Evolutionary conservation across 1,140 invertebrate species (phyloP).

Genomic region (Rhopalosiphum maidis): DNA sequence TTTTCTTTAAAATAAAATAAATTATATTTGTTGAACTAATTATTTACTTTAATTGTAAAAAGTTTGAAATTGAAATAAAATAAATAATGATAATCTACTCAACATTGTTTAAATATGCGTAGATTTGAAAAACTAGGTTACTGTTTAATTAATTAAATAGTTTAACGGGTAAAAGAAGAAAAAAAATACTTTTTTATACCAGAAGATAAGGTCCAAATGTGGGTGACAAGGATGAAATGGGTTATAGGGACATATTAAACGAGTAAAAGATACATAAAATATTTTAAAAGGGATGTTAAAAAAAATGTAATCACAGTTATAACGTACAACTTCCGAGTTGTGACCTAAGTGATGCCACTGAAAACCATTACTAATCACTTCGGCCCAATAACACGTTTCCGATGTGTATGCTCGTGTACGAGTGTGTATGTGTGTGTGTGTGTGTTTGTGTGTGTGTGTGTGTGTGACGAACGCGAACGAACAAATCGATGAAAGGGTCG

Average conservation of each 20-base stretch:
- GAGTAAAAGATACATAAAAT: background rate
- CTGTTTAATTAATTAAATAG: background rate
- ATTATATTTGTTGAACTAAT: background rate
- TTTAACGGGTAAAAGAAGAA: background rate
- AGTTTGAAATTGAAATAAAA: background rate
- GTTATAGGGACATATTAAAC: background rate
- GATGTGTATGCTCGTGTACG: background rate
- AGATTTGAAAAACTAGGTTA: background rate
- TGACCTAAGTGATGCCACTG: background rate
- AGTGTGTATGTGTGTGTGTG: background rate
- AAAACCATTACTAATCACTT: background rate
- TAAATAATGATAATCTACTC: background rate
- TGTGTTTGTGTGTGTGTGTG: background rate
- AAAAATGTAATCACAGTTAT: background rate
- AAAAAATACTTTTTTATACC: background rate
- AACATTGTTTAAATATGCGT: background rate
- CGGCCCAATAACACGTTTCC: background rate
- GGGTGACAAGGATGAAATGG: background rate
- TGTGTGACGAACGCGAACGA: background rate
- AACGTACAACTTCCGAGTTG: background rate
- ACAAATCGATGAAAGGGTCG: conserved; percentile 6
- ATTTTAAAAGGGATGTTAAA: background rate
- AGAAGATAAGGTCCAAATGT: background rate
- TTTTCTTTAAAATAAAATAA: background rate
- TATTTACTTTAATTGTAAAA: background rate